phyloP scores from a whole-genome alignment of 2,888 invertebrate genomes.

The Ethmia dodecea region DNA sequence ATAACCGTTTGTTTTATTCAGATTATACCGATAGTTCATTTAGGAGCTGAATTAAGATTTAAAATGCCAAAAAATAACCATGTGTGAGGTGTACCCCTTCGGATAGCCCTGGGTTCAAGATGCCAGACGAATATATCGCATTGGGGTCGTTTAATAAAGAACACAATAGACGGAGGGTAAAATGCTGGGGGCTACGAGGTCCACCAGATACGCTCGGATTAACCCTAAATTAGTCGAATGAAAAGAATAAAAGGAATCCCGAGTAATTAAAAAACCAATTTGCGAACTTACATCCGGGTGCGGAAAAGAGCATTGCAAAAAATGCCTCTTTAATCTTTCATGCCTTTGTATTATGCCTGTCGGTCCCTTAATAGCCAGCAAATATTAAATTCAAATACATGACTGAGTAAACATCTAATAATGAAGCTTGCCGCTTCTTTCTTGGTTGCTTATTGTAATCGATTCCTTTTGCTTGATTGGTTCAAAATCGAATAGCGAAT shows the following conservation, averaged over 20 bases:
- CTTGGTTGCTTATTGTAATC: slow-evolving; percentile 1
- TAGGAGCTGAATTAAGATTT: slow-evolving; percentile 25
- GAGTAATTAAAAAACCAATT: slow-evolving; percentile 63
- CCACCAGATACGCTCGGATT: slow-evolving; percentile 34
- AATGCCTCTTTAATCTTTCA: slow-evolving; percentile 3
- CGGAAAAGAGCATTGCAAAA: slow-evolving; percentile 7
- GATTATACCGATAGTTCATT: slow-evolving; percentile 24
- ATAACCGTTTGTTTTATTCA: slow-evolving; percentile 48
- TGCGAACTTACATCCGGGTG: slow-evolving; percentile 18
- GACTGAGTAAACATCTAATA: slow-evolving; percentile 5
- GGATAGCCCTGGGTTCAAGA: slow-evolving; percentile 21
- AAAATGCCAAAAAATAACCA: slow-evolving; percentile 9
- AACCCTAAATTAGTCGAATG: slow-evolving; percentile 47
- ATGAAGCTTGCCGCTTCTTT: slow-evolving; percentile 1
- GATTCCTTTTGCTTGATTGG: slow-evolving; percentile 4
- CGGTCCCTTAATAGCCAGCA: too few relatives aligned
- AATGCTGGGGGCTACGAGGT: slow-evolving; percentile 31
- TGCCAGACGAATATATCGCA: slow-evolving; percentile 30
- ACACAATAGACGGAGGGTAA: slow-evolving; percentile 36
- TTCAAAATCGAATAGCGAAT: slow-evolving; percentile 7
- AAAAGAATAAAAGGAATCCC: slow-evolving; percentile 40
- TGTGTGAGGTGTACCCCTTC: slow-evolving; percentile 24
- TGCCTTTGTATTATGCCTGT: too few relatives aligned
- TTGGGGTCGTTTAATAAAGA: slow-evolving; percentile 40
- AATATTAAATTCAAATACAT: background rate